Base-by-base conservation (phyloP, 37 sponge, comb jelly and placozoan species). In the Geodia barretti region DNA sequence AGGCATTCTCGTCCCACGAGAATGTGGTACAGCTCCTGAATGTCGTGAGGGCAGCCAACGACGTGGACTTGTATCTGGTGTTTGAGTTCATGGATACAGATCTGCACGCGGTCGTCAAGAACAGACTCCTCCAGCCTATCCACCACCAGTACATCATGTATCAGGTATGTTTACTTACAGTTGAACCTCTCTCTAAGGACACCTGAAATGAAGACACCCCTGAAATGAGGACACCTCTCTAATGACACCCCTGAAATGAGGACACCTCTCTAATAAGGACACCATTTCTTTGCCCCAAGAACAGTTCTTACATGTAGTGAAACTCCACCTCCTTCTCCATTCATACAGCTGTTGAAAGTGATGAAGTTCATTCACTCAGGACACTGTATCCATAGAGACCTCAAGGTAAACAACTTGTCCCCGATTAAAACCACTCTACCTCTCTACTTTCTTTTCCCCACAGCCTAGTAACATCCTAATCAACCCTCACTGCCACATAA, bases 41-140 rank as follows among this genome's bases (percentile, higher is more conserved):
- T 67, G 97, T 98, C 42, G 39, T 70, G 54, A 81, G 58, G 41
- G 97, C 99, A 1, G 79, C 73, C 58, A 96, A 94, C 62, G 88
- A 98, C 68, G 72, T 78, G 23, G 99, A 98, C 77, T 79, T 98
- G 29, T 98, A 96, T 63, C 87, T 98, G 7, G 93, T 96, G 21
- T 98, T 98, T 86, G 99, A 98, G 69, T 98, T 95, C 77, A 98
- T 98, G 99, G 98, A 94, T 72, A 94, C 97, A 14, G 99, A 98
- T 70, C 89, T 98, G 32, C 95, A 98, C 78, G 87, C 86, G 31
- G 97, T 77, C 59, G 92, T 95, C 62, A 94, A 96, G 60, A 81
- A 87, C 1, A 90, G 84, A 19, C 80, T 98, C 4, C 73, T 98
- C 59, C 79, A 87, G 36, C 85, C 89, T 26, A 77, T 94, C 32